Percentiles rank a stretch among this genome's conserved stretches.
These are phyloP conservation scores for Caenorhabditis macrosperma DNA, from an alignment of 2,888 invertebrate species.

Conservation along the genomic window DNA sequence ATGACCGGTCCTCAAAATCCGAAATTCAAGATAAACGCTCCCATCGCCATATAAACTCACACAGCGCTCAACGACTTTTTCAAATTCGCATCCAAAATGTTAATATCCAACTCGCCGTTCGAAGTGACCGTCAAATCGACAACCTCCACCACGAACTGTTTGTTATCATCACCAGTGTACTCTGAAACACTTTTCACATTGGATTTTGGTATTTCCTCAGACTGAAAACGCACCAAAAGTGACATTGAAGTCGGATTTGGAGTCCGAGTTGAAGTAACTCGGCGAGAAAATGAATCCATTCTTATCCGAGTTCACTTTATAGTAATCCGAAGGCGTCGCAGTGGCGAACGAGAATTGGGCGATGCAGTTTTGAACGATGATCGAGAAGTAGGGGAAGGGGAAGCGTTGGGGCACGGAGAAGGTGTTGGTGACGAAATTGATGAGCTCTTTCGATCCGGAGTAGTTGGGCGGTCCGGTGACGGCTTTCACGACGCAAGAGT, in stretches of 20 bases:
- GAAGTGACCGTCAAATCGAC: background rate
- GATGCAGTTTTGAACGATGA: slow-evolving; percentile 38
- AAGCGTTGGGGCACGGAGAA: slow-evolving; percentile 42
- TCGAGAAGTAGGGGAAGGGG: slow-evolving; percentile 42
- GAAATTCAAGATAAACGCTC: no score
- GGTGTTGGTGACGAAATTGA: slow-evolving; percentile 15
- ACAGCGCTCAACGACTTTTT: slow-evolving; percentile 34
- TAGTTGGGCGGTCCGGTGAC: slow-evolving; percentile 34
- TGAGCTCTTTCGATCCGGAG: background rate
- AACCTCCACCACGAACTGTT: slow-evolving; percentile 25
- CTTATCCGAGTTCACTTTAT: slow-evolving; percentile 1
- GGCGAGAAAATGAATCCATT: slow-evolving; percentile 50
- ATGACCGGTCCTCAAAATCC: no score
- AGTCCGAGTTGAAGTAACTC: slow-evolving; percentile 27
- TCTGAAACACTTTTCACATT: slow-evolving; percentile 26
- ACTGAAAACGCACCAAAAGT: slow-evolving; percentile 33
- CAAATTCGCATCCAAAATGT: slow-evolving; percentile 27
- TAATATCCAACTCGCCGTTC: slow-evolving; percentile 26
- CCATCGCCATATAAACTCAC: slow-evolving; percentile 7
- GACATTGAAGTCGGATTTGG: slow-evolving; percentile 18
- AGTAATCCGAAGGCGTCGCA: slow-evolving; percentile 1
- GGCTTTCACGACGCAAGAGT: slow-evolving; percentile 1
- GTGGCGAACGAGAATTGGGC: slow-evolving; percentile 6
- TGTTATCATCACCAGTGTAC: slow-evolving; percentile 19
- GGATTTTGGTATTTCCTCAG: background rate